Conservation (phyloP, 1,140 invertebrate species). For the Psix sp. region DNA sequence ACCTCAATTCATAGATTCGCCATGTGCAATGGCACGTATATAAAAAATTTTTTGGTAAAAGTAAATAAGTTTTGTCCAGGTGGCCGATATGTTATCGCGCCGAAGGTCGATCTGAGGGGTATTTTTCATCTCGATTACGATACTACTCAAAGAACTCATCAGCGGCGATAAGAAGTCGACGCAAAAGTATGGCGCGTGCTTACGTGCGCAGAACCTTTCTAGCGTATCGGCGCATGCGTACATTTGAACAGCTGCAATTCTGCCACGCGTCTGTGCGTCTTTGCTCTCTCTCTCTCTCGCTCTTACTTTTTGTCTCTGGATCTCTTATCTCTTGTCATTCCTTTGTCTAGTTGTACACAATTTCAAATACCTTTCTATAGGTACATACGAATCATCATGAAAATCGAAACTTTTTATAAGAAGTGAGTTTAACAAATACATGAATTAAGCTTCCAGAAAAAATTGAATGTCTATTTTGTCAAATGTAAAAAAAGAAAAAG, state of each 20-base stretch:
- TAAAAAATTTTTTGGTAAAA: no score
- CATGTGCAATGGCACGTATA: no score
- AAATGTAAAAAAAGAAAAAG: no score
- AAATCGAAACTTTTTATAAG: no score
- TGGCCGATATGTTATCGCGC: conserved; percentile 21
- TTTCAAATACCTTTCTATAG: not conserved
- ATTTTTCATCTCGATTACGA: conserved; percentile 48
- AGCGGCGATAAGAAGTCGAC: conserved; percentile 38
- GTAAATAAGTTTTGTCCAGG: not conserved
- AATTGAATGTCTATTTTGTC: no score
- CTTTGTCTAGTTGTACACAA: not conserved
- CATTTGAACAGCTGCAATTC: conserved; percentile 69
- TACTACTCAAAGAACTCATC: conserved; percentile 43
- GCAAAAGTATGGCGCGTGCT: conserved; percentile 53
- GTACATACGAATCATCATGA: no score
- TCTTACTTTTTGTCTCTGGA: no score
- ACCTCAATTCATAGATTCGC: no score
- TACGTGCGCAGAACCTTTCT: conserved; percentile 30
- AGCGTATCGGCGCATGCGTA: conserved; percentile 28
- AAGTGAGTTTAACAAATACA: no score
- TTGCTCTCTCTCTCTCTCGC: conserved; percentile 1
- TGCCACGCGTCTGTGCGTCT: conserved; percentile 70
- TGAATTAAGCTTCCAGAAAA: no score
- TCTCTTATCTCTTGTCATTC: conserved; percentile 16
- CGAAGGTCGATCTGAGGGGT: conserved; percentile 12